Evolutionary conservation across 2,113 vertebrate species (phyloP).

Genomic region (Sapayoa aenigma): DNA sequence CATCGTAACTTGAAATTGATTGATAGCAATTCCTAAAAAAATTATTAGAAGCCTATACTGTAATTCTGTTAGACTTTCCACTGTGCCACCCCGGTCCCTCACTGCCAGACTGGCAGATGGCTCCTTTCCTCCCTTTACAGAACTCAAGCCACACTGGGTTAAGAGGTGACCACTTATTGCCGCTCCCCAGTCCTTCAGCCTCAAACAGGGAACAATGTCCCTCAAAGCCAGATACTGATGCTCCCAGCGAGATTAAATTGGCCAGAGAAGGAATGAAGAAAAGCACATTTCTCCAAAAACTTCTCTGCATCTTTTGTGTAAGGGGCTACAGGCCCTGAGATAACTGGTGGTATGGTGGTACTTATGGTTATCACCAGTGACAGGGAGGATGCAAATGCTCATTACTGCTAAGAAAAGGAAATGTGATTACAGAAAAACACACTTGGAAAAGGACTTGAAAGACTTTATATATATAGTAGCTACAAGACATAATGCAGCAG

Average conservation of each 20-base stretch:
- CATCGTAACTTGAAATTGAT: background rate
- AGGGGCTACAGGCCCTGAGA: background rate
- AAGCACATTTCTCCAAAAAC: background rate
- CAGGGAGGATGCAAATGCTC: background rate
- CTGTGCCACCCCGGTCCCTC: background rate
- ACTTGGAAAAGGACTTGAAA: background rate
- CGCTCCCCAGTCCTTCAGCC: background rate
- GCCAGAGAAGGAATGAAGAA: background rate
- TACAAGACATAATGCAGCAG: background rate
- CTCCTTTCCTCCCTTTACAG: background rate
- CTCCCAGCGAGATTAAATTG: background rate
- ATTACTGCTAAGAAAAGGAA: background rate
- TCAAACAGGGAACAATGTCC: background rate
- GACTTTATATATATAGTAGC: background rate
- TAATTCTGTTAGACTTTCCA: background rate
- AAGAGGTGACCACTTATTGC: background rate
- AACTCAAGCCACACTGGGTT: background rate
- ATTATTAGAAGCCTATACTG: background rate
- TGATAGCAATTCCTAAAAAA: background rate
- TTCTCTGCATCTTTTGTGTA: background rate
- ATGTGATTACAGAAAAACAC: background rate
- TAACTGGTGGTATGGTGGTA: background rate
- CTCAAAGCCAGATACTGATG: background rate
- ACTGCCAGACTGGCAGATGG: background rate
- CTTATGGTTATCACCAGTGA: background rate